These are phyloP conservation scores for Drosophila obscura DNA, from an alignment of 1,140 invertebrate species.

Conservation along the genomic window DNA sequence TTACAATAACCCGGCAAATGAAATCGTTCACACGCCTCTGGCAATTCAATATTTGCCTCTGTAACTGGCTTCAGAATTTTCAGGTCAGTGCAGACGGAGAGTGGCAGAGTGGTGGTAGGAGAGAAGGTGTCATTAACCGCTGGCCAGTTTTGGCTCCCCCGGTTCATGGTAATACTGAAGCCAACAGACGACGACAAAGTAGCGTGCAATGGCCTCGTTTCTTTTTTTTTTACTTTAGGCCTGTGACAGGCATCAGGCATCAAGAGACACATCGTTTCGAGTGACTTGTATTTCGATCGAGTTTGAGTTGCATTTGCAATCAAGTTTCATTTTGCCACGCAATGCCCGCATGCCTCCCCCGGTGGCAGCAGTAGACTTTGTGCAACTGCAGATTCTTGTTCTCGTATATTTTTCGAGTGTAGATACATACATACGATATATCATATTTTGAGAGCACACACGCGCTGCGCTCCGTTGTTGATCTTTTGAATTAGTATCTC, in stretches of 20 bases:
- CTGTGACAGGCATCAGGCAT: constrained; percentile 51
- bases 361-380: background rate
- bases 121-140: constrained; percentile 45
- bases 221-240: constrained; percentile 27
- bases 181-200: constrained; percentile 42
- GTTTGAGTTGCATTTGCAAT: constrained; percentile 23
- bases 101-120: constrained; percentile 9
- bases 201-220: constrained; percentile 50
- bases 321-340: constrained; percentile 36
- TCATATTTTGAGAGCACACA: constrained; percentile 23
- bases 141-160: constrained; percentile 23
- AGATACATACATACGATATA: too few relatives aligned
- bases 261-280: constrained; percentile 10
- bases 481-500: constrained; percentile 38
- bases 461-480: constrained; percentile 20
- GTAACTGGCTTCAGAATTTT: constrained; percentile 26
- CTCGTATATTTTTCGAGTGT: constrained; percentile 11
- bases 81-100: constrained; percentile 15
- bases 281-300: constrained; percentile 40
- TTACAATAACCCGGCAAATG: constrained; percentile 30
- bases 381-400: constrained; percentile 34
- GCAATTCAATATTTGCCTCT: constrained; percentile 1
- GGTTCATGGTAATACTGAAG: constrained; percentile 49
- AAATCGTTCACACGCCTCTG: constrained; percentile 35
- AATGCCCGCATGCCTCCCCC: background rate